Evolutionary conservation across 2,113 vertebrate species (phyloP).

Genomic region (Glaucidium brasilianum): DNA sequence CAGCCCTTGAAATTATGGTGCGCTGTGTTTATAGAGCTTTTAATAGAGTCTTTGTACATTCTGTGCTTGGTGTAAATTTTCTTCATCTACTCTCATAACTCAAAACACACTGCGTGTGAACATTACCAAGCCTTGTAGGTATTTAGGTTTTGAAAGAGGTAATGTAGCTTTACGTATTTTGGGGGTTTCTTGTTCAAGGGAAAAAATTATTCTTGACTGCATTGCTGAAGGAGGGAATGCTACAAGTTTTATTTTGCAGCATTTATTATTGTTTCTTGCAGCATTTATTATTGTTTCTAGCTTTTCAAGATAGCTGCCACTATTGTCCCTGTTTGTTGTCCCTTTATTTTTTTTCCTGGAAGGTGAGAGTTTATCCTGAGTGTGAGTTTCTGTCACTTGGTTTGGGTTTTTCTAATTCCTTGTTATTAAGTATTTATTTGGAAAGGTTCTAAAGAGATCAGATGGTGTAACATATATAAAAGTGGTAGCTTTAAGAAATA

Average conservation of each 20-base stretch:
- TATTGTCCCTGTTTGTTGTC: not conserved
- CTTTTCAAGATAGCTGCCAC: not conserved
- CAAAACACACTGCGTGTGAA: not conserved
- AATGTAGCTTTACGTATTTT: not conserved
- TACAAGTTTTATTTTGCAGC: conserved; percentile 13
- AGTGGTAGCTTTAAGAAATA: not conserved
- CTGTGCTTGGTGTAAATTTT: conserved; percentile 31
- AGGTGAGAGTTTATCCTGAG: not conserved
- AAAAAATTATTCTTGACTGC: conserved; percentile 24
- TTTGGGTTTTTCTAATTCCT: not conserved
- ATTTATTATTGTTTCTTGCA: conserved; percentile 7
- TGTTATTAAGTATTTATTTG: not conserved
- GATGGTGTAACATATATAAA: not conserved
- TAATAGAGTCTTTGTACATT: not conserved
- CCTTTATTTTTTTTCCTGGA: not conserved
- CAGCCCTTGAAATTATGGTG: conserved; percentile 6
- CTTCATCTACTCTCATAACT: conserved; percentile 42
- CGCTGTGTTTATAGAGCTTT: not conserved
- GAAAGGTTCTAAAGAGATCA: not conserved
- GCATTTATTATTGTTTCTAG: conserved; percentile 30
- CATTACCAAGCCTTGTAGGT: conserved; percentile 37
- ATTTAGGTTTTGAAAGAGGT: conserved; percentile 50
- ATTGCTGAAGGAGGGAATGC: not conserved
- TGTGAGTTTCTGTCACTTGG: not conserved
- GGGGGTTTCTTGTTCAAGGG: conserved; percentile 9